Percentiles rank a stretch among this genome's conserved stretches.
Conservation (phyloP, 2,888 invertebrate species). For the Luffia ferchaultella region DNA sequence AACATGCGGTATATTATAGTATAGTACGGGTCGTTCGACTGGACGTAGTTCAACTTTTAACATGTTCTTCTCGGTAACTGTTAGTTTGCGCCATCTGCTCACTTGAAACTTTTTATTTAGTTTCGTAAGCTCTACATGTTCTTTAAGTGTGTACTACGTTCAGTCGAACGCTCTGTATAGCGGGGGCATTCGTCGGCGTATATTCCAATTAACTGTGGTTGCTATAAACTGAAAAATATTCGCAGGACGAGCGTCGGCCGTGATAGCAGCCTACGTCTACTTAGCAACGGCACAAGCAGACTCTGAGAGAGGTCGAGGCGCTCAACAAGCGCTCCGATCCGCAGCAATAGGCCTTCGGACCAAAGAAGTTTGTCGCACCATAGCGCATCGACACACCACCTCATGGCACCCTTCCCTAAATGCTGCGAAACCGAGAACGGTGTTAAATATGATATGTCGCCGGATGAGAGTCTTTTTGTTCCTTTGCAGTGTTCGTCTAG, state of each 20-base stretch:
- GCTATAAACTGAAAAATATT: not conserved
- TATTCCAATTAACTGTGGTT: too few species aligned
- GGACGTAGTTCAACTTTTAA: too few species aligned
- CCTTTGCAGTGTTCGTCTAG: not conserved
- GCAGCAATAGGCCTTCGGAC: not conserved
- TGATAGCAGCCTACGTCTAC: conserved; percentile 49
- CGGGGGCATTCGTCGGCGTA: too few species aligned
- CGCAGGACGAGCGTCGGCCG: conserved; percentile 47
- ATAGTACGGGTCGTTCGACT: too few species aligned
- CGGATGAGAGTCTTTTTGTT: not conserved
- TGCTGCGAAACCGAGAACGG: conserved; percentile 48
- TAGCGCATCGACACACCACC: conserved; percentile 38
- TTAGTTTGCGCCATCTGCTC: too few species aligned
- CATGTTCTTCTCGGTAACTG: too few species aligned
- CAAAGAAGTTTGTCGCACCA: not conserved
- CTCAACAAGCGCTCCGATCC: conserved; percentile 27
- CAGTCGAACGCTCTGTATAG: too few species aligned
- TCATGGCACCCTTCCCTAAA: conserved; percentile 46
- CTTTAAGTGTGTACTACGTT: too few species aligned
- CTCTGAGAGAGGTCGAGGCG: conserved; percentile 47
- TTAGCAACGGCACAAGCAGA: conserved; percentile 53
- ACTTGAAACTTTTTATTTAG: too few species aligned
- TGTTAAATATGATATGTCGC: conserved; percentile 7
- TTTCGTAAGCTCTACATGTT: too few species aligned
- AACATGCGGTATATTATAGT: too few species aligned